phyloP scores from a whole-genome alignment of 1,140 invertebrate genomes.

The Eriocheir sinensis region DNA sequence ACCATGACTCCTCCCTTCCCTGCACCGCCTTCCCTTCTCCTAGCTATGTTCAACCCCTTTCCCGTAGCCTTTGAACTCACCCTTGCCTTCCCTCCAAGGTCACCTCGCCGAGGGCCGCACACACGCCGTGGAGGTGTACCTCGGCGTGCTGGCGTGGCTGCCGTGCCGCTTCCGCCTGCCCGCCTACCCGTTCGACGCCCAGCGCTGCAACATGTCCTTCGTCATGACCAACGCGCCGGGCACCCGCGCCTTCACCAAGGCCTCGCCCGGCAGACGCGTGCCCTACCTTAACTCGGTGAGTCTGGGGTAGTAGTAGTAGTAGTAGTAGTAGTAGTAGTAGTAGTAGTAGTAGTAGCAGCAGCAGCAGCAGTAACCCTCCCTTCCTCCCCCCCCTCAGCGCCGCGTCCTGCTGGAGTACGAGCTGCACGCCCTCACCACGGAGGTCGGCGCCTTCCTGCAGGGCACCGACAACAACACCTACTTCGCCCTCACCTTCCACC shows the following conservation, averaged over 20 bases:
- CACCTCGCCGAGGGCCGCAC: constrained; percentile 63
- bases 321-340: neutral
- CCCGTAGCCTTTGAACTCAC: neutral
- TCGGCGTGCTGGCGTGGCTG: constrained; percentile 71
- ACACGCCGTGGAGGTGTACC: constrained; percentile 67
- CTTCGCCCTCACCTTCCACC: constrained; percentile 64
- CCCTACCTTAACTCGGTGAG: constrained; percentile 76
- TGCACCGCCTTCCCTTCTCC: neutral
- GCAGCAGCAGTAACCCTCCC: neutral
- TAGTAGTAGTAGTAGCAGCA: neutral
- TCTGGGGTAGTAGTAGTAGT: too few relatives aligned
- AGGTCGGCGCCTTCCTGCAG: constrained; percentile 42
- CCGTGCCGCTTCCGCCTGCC: constrained; percentile 74
- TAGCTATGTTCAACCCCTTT: neutral
- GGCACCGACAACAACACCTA: constrained; percentile 69
- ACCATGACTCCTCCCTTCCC: neutral
- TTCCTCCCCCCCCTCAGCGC: constrained; percentile 3
- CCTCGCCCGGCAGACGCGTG: constrained; percentile 59
- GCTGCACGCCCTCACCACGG: constrained; percentile 59
- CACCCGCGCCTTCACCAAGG: constrained; percentile 63
- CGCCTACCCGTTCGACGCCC: constrained; percentile 75
- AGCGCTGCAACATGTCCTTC: constrained; percentile 77
- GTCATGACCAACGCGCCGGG: constrained; percentile 71
- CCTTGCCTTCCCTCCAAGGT: constrained; percentile 46
- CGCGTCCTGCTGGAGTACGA: constrained; percentile 66